A percentile compares a stretch with the other conserved stretches of the same genome.
These are phyloP conservation scores for Coptodon rendalli DNA, from an alignment of 2,113 vertebrate species.

Conservation along the genomic window DNA sequence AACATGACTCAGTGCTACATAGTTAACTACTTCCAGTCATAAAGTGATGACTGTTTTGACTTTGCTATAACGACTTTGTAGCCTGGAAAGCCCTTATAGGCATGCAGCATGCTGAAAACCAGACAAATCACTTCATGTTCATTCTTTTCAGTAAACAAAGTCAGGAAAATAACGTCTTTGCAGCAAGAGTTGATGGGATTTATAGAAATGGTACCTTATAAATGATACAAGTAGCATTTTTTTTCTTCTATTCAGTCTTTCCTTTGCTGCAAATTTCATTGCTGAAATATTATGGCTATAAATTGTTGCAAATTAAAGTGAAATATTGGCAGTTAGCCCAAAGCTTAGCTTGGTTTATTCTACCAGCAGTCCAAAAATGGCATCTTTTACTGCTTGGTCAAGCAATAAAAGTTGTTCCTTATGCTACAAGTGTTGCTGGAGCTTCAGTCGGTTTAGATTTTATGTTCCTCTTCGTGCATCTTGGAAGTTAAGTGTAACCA, in stretches of 20 bases:
- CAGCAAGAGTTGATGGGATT: not conserved
- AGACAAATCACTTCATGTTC: not conserved
- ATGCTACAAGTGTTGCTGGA: not conserved
- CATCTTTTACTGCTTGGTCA: not conserved
- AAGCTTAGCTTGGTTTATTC: not conserved
- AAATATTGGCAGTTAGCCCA: not conserved
- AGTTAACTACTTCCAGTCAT: slow-evolving; percentile 8
- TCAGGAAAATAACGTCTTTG: not conserved
- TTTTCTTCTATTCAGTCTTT: not conserved
- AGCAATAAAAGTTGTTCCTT: not conserved
- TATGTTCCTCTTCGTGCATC: not conserved
- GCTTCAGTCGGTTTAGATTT: not conserved
- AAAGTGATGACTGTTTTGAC: not conserved
- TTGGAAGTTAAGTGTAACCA: not conserved
- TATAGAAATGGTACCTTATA: not conserved
- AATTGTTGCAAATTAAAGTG: not conserved
- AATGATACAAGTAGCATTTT: not conserved
- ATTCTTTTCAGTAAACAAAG: not conserved
- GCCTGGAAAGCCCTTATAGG: not conserved
- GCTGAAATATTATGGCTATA: not conserved
- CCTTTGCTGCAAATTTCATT: not conserved
- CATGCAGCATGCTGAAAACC: not conserved
- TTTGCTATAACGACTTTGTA: not conserved
- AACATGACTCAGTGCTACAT: slow-evolving; percentile 15
- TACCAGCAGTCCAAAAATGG: not conserved